Evolutionary conservation across 1,140 invertebrate genomes (phyloP), one percentile per base, ranked within the genome.

Genomic region (Laupala kohalensis): DNA sequence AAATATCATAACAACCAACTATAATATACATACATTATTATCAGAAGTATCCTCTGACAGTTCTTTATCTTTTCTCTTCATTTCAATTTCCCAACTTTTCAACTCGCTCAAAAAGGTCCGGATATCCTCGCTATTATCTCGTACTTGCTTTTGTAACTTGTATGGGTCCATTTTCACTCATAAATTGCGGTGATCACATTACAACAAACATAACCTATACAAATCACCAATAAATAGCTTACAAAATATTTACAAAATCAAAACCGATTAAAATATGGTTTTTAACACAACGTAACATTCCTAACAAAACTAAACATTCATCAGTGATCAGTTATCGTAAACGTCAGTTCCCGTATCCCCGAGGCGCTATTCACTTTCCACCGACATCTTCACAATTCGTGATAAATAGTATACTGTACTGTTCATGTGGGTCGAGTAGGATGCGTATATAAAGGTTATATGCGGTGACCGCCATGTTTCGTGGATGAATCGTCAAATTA

Each of bases 71-170:
- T 92, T 92, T 73, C 83, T 83, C 82, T 92, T 93, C 81, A 95
- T 93, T 75, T 94, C 88, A 69, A 85, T 82, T 78, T 94, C 90
- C 94, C 93, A 96, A 77, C 84, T 86, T 77, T 89, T 87, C 76
- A 96, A 81, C 77, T 95, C 92, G 72, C 87, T 85, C 73, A 91
- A 83, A 78, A 88, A 92, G 71, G 83, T 86, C 73, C 89, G 83
- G 25, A 94, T 79, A 75, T 91, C 91, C 64, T 85, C 83, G 13
- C 88, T 85, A 81, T 94, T 95, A 73, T 91, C 85, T 66, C 85
- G 84, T 37, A 90, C 82, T 78, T 89, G 84, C 76, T 87, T 86
- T 82, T 92, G 90, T 63, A 92, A 74, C 63, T n/a, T 84, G 76
- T 70, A 88, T 76, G 6, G 86, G 76, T 84, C 80, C 74, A 84